phyloP scores from a whole-genome alignment of 2,113 vertebrate genomes.

The Eleginops maclovinus region DNA sequence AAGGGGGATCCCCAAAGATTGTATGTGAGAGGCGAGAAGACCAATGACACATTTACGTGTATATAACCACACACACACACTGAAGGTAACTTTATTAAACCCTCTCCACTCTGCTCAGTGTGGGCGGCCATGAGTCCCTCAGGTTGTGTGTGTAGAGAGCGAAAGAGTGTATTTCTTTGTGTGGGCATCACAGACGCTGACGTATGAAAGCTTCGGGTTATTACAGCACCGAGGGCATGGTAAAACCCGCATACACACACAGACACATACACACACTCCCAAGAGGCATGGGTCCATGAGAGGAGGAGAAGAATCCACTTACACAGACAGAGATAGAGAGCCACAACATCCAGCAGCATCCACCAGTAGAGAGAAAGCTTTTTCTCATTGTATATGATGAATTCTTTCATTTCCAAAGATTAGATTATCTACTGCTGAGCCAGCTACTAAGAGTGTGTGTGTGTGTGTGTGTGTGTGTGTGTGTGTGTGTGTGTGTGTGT shows the following conservation, averaged over 20 bases:
- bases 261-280: constrained; percentile 24
- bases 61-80: neutral
- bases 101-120: neutral
- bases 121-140: constrained; percentile 9
- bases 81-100: constrained; percentile 23
- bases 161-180: constrained; percentile 4
- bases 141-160: neutral
- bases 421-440: constrained; percentile 44
- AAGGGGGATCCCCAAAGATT: neutral
- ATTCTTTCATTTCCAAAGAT: constrained; percentile 78
- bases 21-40: neutral
- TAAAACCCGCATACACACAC: constrained; percentile 7
- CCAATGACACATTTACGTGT: neutral
- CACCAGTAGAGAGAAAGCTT: constrained; percentile 26
- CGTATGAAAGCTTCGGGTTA: constrained; percentile 53
- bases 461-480: constrained; percentile 6
- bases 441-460: too few relatives aligned
- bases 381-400: constrained; percentile 67
- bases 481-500: constrained; percentile 19
- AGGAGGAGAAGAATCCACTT: constrained; percentile 70
- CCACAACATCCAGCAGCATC: constrained; percentile 3
- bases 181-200: constrained; percentile 49
- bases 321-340: constrained; percentile 60
- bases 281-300: constrained; percentile 9
- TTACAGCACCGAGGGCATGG: constrained; percentile 14